These are phyloP conservation scores for Danaus chrysippus DNA, from an alignment of 2,888 invertebrate genomes.

Conservation along the genomic window DNA sequence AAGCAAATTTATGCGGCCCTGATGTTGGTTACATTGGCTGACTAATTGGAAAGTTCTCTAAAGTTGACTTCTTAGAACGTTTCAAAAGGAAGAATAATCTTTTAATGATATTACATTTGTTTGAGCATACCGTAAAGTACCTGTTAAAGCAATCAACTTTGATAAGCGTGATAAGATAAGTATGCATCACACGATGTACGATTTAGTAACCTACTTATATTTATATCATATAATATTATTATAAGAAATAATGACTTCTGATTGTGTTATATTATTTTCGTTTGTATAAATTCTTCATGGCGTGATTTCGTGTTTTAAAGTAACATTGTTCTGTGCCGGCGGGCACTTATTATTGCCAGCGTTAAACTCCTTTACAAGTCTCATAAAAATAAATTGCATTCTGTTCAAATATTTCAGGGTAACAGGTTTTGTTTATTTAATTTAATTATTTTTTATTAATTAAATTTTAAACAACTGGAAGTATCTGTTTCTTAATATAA, in stretches of 20 bases:
- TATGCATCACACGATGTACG: conserved; percentile 9
- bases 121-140: not conserved
- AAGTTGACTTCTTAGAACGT: not conserved
- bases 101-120: not conserved
- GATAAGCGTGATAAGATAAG: conserved; percentile 32
- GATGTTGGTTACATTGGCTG: not conserved
- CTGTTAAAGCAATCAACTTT: conserved; percentile 20
- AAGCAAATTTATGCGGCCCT: not conserved
- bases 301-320: conserved; percentile 3
- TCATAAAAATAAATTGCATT: not conserved
- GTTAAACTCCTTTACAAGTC: not conserved
- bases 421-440: not conserved
- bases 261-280: too few species aligned
- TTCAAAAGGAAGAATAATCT: not conserved
- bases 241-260: too few species aligned
- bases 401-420: not conserved
- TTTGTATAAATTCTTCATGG: not conserved
- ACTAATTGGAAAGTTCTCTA: not conserved
- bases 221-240: too few species aligned
- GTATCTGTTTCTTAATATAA: too few species aligned
- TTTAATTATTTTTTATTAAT: too few species aligned
- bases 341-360: not conserved
- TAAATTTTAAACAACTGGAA: too few species aligned
- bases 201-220: too few species aligned
- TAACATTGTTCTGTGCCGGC: not conserved